Evolutionary conservation across 2,888 invertebrate species (phyloP).

Genomic region (Agrochola lychnidis): DNA sequence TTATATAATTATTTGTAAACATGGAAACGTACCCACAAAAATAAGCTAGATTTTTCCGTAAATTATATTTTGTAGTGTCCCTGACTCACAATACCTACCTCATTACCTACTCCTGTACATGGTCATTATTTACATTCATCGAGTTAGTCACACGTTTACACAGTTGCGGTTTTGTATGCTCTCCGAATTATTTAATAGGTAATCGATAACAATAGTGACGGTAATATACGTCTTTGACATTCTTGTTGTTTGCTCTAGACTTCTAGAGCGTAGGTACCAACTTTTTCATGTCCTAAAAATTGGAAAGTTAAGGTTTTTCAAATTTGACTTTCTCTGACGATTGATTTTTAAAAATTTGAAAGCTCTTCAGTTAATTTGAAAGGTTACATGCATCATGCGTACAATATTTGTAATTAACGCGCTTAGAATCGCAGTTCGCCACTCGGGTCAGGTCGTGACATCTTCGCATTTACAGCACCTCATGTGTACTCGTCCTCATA

Average conservation of each 20-base stretch:
- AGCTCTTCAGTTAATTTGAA: slow-evolving; percentile 2
- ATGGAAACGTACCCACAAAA: slow-evolving; percentile 32
- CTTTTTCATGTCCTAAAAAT: no score
- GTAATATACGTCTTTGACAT: not conserved
- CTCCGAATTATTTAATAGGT: slow-evolving; percentile 19
- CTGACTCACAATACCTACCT: slow-evolving; percentile 14
- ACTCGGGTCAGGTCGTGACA: slow-evolving; percentile 11
- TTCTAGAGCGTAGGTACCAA: no score
- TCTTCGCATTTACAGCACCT: not conserved
- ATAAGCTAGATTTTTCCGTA: slow-evolving; percentile 31
- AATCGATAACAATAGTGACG: not conserved
- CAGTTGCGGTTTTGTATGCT: slow-evolving; percentile 15
- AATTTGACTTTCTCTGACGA: not conserved
- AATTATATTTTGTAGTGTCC: not conserved
- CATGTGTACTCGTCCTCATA: no score
- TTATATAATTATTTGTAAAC: slow-evolving; percentile 10
- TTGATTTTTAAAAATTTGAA: not conserved
- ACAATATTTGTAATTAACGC: not conserved
- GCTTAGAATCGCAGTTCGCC: slow-evolving; percentile 4
- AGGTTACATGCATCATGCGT: not conserved
- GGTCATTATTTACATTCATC: not conserved
- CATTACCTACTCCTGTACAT: not conserved
- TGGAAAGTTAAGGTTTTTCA: no score
- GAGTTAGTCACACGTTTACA: slow-evolving; percentile 5
- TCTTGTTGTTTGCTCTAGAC: not conserved